Conservation (phyloP, 2,888 invertebrate genomes). For the Nymphalis polychloros region DNA sequence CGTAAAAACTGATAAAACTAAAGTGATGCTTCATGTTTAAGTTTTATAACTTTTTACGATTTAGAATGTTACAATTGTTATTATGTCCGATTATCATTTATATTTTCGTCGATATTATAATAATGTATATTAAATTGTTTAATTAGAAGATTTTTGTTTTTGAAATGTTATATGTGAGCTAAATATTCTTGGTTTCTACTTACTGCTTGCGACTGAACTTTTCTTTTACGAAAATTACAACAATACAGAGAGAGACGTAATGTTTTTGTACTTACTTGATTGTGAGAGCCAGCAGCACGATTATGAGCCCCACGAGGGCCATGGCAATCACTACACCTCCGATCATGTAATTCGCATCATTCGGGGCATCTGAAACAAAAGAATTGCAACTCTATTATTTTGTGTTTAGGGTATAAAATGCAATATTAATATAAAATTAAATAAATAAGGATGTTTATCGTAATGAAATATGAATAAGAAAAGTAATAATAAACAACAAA, state of each 20-base stretch:
- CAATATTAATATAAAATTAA: constrained; percentile 37
- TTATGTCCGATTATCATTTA: constrained; percentile 26
- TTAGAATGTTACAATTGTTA: constrained; percentile 30
- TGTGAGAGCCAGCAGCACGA: constrained; percentile 89
- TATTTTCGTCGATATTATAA: constrained; percentile 6
- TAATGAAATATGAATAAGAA: constrained; percentile 8
- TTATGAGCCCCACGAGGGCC: constrained; percentile 90
- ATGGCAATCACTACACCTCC: constrained; percentile 92
- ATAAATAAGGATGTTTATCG: background rate
- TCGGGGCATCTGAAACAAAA: constrained; percentile 89
- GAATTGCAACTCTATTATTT: constrained; percentile 6
- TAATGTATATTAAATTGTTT: too few relatives aligned
- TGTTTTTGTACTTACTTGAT: constrained; percentile 84
- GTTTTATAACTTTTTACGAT: constrained; percentile 37
- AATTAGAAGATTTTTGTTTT: background rate
- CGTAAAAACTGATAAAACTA: constrained; percentile 37
- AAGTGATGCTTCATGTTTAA: constrained; percentile 36
- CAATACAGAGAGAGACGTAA: background rate
- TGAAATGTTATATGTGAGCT: background rate
- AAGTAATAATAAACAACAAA: constrained; percentile 7
- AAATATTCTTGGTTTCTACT: background rate
- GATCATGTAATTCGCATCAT: constrained; percentile 91
- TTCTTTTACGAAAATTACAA: background rate
- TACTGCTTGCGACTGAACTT: background rate
- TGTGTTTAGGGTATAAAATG: background rate